Evolutionary conservation across 1,140 invertebrate genomes (phyloP), one percentile per base, ranked within the genome.

Genomic region (Sycophaga agraensis): DNA sequence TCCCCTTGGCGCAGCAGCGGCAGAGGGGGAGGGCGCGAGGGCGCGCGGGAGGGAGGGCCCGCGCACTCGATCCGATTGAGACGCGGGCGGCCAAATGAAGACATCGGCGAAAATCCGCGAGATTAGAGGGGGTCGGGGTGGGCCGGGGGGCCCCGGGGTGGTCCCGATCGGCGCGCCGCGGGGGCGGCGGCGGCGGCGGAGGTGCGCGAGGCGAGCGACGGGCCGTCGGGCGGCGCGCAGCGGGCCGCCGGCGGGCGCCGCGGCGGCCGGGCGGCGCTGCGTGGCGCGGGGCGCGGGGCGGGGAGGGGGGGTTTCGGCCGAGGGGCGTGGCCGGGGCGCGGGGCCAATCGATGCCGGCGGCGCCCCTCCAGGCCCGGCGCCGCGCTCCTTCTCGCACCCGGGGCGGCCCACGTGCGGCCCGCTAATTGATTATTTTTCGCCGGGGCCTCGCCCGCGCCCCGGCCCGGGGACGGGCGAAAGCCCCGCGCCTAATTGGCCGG

Each of bases 341-440:
- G 21, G 66, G 22, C 78, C 77, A 80, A 80, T 79, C 77, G 69
- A 77, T 78, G 75, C 53, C 31, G 42, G 43, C 54, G 35, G 35
- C 50, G 59, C 63, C 69, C 73, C 51, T 55, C 67, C 17, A 49
- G 16, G 11, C 24, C 22, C 21, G 11, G 12, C 49, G 17, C 11
- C 60, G 40, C 8, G 12, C 12, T 26, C 26, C 12, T 12, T 22
- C 21, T 19, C 22, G n/a, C 8, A 21, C 22, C 61, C 51, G 4
- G n/a, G n/a, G n/a, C 40, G 14, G 8, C 17, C 16, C 4, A n/a
- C 35, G 35, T n/a, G 17, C n/a, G n/a, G n/a, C n/a, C n/a, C n/a
- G n/a, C n/a, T n/a, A n/a, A n/a, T n/a, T n/a, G n/a, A n/a, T n/a
- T n/a, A 6, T 19, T 19, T 42, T 42, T 46, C 14, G 19, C 11